Percentiles rank a stretch among this genome's conserved stretches.
Evolutionary conservation across 2,113 vertebrate genomes (phyloP).

Genomic region (Coregonus clupeaformis): DNA sequence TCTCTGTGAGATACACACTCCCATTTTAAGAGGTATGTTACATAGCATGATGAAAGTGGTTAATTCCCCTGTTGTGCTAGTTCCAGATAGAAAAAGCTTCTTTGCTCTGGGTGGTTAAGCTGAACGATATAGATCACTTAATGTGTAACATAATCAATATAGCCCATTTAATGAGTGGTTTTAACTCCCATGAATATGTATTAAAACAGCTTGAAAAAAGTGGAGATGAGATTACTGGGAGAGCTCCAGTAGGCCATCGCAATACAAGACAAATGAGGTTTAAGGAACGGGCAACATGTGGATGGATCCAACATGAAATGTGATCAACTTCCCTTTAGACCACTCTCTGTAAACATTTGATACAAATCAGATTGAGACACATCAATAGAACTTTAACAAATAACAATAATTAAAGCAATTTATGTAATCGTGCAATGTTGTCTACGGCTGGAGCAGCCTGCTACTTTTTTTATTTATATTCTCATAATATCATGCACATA

Average conservation of each 20-base stretch:
- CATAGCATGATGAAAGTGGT: too few species aligned
- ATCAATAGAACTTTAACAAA: background rate
- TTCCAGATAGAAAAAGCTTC: too few species aligned
- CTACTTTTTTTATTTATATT: background rate
- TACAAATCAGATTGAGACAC: background rate
- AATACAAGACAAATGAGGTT: background rate
- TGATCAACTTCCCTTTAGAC: background rate
- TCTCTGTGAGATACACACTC: too few species aligned
- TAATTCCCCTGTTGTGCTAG: too few species aligned
- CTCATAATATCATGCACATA: background rate
- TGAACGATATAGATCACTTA: background rate
- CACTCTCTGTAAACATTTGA: background rate
- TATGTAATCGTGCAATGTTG: too few species aligned
- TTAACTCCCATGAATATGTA: background rate
- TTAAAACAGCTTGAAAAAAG: too few species aligned
- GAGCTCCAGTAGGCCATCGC: background rate
- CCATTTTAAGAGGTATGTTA: too few species aligned
- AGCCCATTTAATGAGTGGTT: background rate
- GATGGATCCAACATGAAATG: too few species aligned
- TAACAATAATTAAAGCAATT: background rate
- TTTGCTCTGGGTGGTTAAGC: background rate
- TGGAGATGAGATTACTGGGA: too few species aligned
- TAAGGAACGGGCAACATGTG: background rate
- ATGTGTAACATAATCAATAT: background rate
- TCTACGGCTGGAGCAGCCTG: too few species aligned